Evolutionary conservation across 2,113 vertebrate species (phyloP).

Genomic region (Tychaedon coryphoeus): DNA sequence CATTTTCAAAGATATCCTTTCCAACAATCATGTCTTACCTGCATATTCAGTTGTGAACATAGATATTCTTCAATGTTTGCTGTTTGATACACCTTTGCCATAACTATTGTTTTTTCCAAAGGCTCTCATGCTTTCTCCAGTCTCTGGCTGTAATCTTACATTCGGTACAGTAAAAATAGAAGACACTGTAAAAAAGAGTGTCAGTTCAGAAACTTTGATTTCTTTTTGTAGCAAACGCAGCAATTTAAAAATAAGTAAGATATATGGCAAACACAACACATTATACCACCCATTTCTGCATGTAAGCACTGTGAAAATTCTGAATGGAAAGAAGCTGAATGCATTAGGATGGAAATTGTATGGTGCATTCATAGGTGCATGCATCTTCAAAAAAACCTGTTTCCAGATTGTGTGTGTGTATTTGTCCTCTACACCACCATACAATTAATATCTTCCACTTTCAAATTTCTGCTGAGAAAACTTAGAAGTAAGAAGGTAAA

Average conservation of each 20-base stretch:
- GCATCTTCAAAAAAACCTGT: not conserved
- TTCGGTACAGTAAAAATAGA: conserved; percentile 92
- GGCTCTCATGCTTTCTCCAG: conserved; percentile 87
- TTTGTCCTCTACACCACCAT: not conserved
- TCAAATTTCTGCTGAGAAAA: not conserved
- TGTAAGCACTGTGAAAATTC: not conserved
- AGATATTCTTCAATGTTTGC: conserved; percentile 83
- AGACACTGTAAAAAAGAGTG: conserved; percentile 82
- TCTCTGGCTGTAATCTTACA: conserved; percentile 90
- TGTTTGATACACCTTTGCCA: conserved; percentile 85
- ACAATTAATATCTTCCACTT: not conserved
- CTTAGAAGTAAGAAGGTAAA: not conserved
- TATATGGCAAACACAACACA: not conserved
- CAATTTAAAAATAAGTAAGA: not conserved
- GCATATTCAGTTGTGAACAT: conserved; percentile 22
- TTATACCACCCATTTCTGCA: not conserved
- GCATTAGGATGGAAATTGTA: not conserved
- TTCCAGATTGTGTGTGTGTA: not conserved
- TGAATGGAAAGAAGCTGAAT: not conserved
- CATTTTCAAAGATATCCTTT: not conserved
- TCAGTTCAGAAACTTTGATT: not conserved
- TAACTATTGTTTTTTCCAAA: conserved; percentile 89
- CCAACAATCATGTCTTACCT: conserved; percentile 68
- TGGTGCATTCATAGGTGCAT: not conserved
- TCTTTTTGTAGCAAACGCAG: not conserved